phyloP scores from a whole-genome alignment of 2,888 invertebrate genomes.

The Caenorhabditis doughertyi region DNA sequence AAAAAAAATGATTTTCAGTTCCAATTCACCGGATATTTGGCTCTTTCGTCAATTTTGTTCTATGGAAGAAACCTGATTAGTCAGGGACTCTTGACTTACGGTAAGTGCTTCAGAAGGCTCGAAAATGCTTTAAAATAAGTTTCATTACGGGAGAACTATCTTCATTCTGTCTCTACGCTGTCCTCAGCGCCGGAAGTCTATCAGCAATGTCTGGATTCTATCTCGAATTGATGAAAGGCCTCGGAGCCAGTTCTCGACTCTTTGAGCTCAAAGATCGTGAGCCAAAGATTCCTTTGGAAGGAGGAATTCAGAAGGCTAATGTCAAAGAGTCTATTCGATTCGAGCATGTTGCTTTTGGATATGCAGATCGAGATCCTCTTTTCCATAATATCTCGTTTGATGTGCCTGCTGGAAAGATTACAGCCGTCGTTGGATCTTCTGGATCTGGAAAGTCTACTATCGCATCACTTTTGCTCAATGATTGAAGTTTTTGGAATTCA shows the following conservation, averaged over 20 bases:
- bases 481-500: neutral
- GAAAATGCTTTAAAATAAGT: neutral
- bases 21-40: slow-evolving; percentile 81
- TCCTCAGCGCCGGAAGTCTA: slow-evolving; percentile 79
- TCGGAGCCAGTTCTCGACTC: slow-evolving; percentile 92
- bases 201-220: slow-evolving; percentile 90
- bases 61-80: slow-evolving; percentile 81
- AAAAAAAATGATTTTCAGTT: slow-evolving; percentile 74
- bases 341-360: slow-evolving; percentile 88
- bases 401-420: slow-evolving; percentile 87
- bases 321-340: slow-evolving; percentile 84
- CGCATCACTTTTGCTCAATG: slow-evolving; percentile 89
- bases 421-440: slow-evolving; percentile 93
- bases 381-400: slow-evolving; percentile 87
- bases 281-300: slow-evolving; percentile 89
- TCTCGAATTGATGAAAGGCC: slow-evolving; percentile 93
- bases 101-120: slow-evolving; percentile 39
- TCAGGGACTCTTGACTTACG: slow-evolving; percentile 80
- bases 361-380: slow-evolving; percentile 86
- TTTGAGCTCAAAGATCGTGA: slow-evolving; percentile 92
- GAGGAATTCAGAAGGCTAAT: slow-evolving; percentile 81
- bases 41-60: slow-evolving; percentile 80
- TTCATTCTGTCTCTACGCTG: slow-evolving; percentile 93
- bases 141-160: slow-evolving; percentile 89
- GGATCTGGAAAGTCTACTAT: slow-evolving; percentile 97